A percentile compares a stretch with the other conserved stretches of the same genome.
These are phyloP conservation scores for Anneissia japonica DNA, from an alignment of 35 echinoderm and acorn worm genomes.

Conservation along the genomic window DNA sequence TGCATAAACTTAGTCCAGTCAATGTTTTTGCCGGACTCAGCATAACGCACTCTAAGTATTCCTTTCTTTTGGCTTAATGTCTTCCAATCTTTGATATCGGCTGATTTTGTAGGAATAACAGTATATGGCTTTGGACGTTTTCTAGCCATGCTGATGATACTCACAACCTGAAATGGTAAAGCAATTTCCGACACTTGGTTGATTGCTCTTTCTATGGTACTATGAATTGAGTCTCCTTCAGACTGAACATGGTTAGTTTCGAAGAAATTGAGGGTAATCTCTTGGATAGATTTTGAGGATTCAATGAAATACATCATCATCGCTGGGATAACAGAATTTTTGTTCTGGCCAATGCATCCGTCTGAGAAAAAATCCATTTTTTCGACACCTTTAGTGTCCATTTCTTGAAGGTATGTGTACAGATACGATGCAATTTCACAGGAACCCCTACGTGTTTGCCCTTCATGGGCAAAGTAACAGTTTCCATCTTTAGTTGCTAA, in stretches of 20 bases:
- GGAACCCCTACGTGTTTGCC: slow-evolving; percentile 21
- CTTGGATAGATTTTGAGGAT: slow-evolving; percentile 13
- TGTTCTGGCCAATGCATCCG: slow-evolving; percentile 66
- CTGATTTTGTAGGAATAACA: slow-evolving; percentile 17
- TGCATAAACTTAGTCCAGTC: slow-evolving; percentile 43
- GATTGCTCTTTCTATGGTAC: slow-evolving; percentile 41
- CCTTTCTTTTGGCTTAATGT: slow-evolving; percentile 2
- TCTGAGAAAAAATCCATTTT: slow-evolving; percentile 52
- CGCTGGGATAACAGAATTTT: slow-evolving; percentile 44
- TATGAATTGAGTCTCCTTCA: slow-evolving; percentile 74
- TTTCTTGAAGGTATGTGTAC: slow-evolving; percentile 4
- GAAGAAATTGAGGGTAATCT: slow-evolving; percentile 37
- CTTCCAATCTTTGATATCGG: slow-evolving; percentile 36
- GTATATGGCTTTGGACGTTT: neutral
- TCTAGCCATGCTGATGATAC: no score
- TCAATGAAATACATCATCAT: slow-evolving; percentile 51
- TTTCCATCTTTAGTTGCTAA: slow-evolving; percentile 26
- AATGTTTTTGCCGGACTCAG: slow-evolving; percentile 2
- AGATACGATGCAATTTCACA: slow-evolving; percentile 53
- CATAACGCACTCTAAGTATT: slow-evolving; percentile 8
- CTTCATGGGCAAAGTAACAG: slow-evolving; percentile 49
- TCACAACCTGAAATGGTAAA: no score
- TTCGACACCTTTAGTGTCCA: slow-evolving; percentile 34
- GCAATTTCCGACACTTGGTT: neutral
- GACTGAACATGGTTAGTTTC: slow-evolving; percentile 53